phyloP scores from a whole-genome alignment of 2,797 vertebrate genomes.

The Pelodytes ibericus region DNA sequence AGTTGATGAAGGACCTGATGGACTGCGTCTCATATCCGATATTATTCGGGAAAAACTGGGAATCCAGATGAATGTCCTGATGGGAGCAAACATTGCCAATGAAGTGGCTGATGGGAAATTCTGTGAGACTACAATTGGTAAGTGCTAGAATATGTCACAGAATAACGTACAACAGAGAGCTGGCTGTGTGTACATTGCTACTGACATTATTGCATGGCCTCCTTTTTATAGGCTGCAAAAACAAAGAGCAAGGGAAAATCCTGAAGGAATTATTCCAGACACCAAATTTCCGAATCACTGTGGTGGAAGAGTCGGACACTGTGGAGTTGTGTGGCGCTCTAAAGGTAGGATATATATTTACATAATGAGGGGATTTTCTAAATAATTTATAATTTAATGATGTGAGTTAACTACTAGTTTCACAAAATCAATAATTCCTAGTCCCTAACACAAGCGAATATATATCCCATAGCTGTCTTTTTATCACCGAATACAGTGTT shows the following conservation, averaged over 20 bases:
- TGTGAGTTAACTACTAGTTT: too few species aligned
- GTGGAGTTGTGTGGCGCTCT: slow-evolving; percentile 97
- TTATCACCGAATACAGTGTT: too few species aligned
- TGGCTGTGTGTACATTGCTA: not conserved
- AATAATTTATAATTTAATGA: too few species aligned
- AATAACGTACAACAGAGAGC: not conserved
- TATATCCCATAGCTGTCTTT: too few species aligned
- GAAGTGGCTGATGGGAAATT: slow-evolving; percentile 96
- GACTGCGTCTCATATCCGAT: slow-evolving; percentile 93
- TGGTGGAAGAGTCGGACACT: slow-evolving; percentile 90
- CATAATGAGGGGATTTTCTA: not conserved
- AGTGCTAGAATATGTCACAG: slow-evolving; percentile 10
- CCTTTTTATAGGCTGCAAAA: slow-evolving; percentile 81
- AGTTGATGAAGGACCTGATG: slow-evolving; percentile 88
- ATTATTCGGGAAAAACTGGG: slow-evolving; percentile 85
- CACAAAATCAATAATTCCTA: too few species aligned
- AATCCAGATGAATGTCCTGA: slow-evolving; percentile 89
- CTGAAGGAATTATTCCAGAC: slow-evolving; percentile 96
- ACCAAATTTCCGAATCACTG: slow-evolving; percentile 88
- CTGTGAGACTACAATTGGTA: slow-evolving; percentile 97
- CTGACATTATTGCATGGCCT: too few species aligned
- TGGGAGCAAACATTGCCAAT: slow-evolving; percentile 95
- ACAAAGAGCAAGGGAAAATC: slow-evolving; percentile 71
- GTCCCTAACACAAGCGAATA: too few species aligned
- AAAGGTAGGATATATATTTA: slow-evolving; percentile 76